phyloP scores from a whole-genome alignment of 2,113 vertebrate genomes.

The Anthoscopus minutus region DNA sequence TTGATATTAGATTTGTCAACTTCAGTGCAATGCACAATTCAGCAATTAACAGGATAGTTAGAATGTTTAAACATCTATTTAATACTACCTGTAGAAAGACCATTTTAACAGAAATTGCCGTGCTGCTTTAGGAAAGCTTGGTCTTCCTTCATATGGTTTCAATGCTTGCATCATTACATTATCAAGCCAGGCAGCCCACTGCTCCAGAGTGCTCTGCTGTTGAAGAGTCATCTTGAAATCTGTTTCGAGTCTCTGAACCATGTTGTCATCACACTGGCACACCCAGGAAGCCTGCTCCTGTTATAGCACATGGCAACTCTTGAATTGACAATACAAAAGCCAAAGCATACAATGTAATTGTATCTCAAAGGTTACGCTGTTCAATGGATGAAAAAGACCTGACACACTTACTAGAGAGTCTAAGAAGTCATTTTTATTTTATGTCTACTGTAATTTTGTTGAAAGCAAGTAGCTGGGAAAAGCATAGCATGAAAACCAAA shows the following conservation, averaged over 20 bases:
- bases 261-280: conserved; percentile 83
- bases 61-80: background rate
- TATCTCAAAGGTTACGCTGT: background rate
- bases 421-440: background rate
- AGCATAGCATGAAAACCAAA: background rate
- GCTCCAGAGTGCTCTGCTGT: conserved; percentile 83
- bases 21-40: background rate
- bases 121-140: conserved; percentile 82
- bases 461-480: background rate
- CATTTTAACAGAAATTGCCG: conserved; percentile 81
- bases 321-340: background rate
- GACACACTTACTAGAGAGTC: background rate
- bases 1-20: background rate
- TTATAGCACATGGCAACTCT: conserved; percentile 29
- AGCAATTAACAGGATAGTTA: background rate
- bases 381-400: background rate
- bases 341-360: background rate
- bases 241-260: conserved; percentile 82
- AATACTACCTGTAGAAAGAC: conserved; percentile 81
- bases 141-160: conserved; percentile 81
- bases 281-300: conserved; percentile 87
- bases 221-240: conserved; percentile 86
- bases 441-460: background rate
- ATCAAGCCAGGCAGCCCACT: conserved; percentile 83
- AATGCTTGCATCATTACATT: conserved; percentile 81